Percentiles rank a stretch among this genome's conserved stretches.
These are phyloP conservation scores for Hemicentrotus pulcherrimus DNA, from an alignment of 35 echinoderm and acorn worm genomes.

Conservation along the genomic window DNA sequence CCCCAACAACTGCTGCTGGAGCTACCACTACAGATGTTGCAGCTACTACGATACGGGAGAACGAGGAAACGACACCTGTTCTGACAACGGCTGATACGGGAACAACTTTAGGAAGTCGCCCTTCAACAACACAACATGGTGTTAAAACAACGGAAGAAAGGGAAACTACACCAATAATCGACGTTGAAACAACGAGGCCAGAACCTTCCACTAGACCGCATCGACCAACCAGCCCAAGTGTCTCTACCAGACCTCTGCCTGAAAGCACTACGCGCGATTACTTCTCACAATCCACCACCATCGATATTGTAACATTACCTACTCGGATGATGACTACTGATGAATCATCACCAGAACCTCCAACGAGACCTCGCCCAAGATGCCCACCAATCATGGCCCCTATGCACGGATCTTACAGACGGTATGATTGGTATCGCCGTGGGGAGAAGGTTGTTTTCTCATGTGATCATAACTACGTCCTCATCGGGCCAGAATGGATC, in stretches of 20 bases:
- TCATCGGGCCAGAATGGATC: constrained; percentile 61
- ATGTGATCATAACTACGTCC: constrained; percentile 36
- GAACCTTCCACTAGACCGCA: not conserved
- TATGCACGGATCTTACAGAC: constrained; percentile 16
- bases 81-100: not conserved
- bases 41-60: not conserved
- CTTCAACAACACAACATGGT: not conserved
- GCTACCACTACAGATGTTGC: constrained; percentile 7
- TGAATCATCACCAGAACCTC: not conserved
- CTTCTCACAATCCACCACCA: not conserved
- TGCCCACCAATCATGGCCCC: constrained; percentile 56
- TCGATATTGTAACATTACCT: not conserved
- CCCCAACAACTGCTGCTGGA: not conserved
- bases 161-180: not conserved
- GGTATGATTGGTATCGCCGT: constrained; percentile 13
- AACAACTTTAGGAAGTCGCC: not conserved
- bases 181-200: not conserved
- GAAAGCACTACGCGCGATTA: not conserved
- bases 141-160: not conserved
- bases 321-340: not conserved
- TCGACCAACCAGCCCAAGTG: not conserved
- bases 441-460: constrained; percentile 58
- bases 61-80: not conserved
- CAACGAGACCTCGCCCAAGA: not conserved
- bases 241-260: not conserved